Percentiles rank a stretch among this genome's conserved stretches.
Conservation (phyloP, 2,888 invertebrate species). For the Alcis repandata region DNA sequence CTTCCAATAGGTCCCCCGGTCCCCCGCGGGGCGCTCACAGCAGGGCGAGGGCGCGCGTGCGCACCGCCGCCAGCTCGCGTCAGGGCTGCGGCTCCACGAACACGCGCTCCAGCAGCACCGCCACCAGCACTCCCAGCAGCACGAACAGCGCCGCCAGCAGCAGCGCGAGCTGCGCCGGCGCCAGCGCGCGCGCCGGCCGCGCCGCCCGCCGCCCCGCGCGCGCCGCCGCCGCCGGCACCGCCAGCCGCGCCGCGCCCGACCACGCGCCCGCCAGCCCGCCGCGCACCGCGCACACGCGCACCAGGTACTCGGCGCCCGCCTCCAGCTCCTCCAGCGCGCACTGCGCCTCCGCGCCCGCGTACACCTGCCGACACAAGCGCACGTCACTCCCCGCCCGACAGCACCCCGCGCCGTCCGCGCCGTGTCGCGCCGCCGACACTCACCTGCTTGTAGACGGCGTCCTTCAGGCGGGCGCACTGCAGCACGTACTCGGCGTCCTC, state of each 20-base stretch:
- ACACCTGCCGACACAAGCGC: slow-evolving; percentile 81
- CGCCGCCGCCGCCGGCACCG: slow-evolving; percentile 78
- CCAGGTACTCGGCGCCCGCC: slow-evolving; percentile 91
- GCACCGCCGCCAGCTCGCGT: slow-evolving; percentile 77
- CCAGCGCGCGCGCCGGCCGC: slow-evolving; percentile 76
- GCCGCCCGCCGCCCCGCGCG: slow-evolving; percentile 87
- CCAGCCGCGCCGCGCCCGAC: slow-evolving; percentile 88
- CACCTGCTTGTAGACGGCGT: slow-evolving; percentile 73
- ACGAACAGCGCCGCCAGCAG: slow-evolving; percentile 88
- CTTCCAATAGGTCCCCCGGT: slow-evolving; percentile 15
- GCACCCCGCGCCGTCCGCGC: too few species aligned
- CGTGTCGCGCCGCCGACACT: background rate
- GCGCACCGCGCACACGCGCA: slow-evolving; percentile 93
- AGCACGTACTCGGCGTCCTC: slow-evolving; percentile 92
- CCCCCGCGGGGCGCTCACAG: slow-evolving; percentile 55
- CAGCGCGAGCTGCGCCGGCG: slow-evolving; percentile 86
- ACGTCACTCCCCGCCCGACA: background rate
- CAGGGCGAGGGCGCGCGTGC: slow-evolving; percentile 73
- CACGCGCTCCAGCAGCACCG: slow-evolving; percentile 87
- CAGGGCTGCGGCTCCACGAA: slow-evolving; percentile 78
- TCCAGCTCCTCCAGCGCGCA: slow-evolving; percentile 90
- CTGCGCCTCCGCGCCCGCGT: slow-evolving; percentile 88
- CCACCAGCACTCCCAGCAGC: slow-evolving; percentile 87
- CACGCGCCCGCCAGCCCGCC: slow-evolving; percentile 89
- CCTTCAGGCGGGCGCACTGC: slow-evolving; percentile 85